These are phyloP conservation scores for Crossocerus cetratus DNA, from an alignment of 2,888 invertebrate genomes.

Conservation along the genomic window DNA sequence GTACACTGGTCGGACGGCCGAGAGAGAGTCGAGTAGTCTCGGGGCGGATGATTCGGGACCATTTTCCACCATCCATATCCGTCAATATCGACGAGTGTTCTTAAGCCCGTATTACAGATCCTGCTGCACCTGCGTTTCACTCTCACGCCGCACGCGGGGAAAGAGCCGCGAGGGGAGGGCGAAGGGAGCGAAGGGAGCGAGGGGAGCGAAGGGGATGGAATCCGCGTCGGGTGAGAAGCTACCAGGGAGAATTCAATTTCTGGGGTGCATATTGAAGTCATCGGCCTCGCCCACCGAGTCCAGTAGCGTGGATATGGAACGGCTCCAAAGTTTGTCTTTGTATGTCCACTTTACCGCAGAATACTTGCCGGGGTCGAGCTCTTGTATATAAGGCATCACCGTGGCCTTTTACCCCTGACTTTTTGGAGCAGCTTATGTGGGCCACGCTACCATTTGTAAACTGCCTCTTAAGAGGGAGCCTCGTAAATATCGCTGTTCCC, in stretches of 20 bases:
- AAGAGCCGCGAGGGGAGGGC: slow-evolving; percentile 33
- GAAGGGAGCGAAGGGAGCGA: too few relatives aligned
- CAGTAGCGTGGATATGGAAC: slow-evolving; percentile 31
- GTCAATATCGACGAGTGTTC: slow-evolving; percentile 60
- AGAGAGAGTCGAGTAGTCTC: slow-evolving; percentile 17
- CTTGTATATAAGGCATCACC: slow-evolving; percentile 31
- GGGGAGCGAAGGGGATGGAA: slow-evolving; percentile 17
- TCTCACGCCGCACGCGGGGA: slow-evolving; percentile 33
- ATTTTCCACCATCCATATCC: slow-evolving; percentile 51
- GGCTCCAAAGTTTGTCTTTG: slow-evolving; percentile 38
- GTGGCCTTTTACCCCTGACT: slow-evolving; percentile 45
- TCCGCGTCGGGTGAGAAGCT: background rate
- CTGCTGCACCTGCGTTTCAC: slow-evolving; percentile 56
- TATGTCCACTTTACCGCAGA: slow-evolving; percentile 33
- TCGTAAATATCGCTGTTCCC: background rate
- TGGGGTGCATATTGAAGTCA: slow-evolving; percentile 68
- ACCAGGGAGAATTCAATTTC: slow-evolving; percentile 63
- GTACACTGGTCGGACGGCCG: slow-evolving; percentile 23
- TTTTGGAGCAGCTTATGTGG: slow-evolving; percentile 29
- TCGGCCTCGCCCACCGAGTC: slow-evolving; percentile 47
- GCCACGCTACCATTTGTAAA: slow-evolving; percentile 27
- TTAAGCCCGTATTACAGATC: slow-evolving; percentile 60
- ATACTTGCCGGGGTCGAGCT: slow-evolving; percentile 24
- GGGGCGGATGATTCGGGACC: slow-evolving; percentile 8
- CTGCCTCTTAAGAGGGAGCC: background rate